Percentiles rank a stretch among this genome's conserved stretches.
Evolutionary conservation across 2,888 invertebrate genomes (phyloP).

Genomic region (Trachelus iudaicus): DNA sequence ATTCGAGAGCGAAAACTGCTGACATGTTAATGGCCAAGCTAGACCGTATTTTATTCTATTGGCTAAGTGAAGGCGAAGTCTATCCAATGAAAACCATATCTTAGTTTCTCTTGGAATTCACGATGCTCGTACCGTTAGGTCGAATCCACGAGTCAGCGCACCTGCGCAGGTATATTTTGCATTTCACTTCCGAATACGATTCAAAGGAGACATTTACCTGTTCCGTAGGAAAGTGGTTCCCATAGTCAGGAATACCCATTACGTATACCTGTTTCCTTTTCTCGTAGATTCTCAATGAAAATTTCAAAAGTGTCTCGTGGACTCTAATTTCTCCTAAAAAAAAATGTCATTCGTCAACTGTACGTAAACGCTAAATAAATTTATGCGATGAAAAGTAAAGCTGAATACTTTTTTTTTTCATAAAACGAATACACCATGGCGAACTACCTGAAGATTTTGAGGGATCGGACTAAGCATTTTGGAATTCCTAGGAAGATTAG

Average conservation of each 20-base stretch:
- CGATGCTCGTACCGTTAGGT: constrained; percentile 24
- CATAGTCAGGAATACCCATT: not conserved
- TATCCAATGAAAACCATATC: constrained; percentile 10
- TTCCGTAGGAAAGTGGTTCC: not conserved
- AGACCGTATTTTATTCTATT: not conserved
- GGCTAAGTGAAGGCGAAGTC: not conserved
- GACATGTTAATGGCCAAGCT: not conserved
- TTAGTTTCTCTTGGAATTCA: constrained; percentile 16
- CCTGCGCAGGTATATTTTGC: constrained; percentile 24
- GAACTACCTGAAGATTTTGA: constrained; percentile 14
- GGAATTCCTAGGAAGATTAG: constrained; percentile 40
- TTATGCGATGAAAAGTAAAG: not conserved
- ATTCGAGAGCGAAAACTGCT: not conserved
- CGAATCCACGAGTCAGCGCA: constrained; percentile 16
- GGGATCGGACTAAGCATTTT: not conserved
- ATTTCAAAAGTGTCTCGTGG: not conserved
- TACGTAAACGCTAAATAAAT: not conserved
- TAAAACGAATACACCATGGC: not conserved
- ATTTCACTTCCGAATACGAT: not conserved
- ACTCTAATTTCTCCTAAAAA: not conserved
- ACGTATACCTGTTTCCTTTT: not conserved
- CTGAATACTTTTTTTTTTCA: not conserved
- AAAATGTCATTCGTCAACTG: not conserved
- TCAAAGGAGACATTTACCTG: not conserved
- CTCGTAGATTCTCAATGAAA: not conserved